Base-by-base conservation (phyloP, 2,113 vertebrate species). In the Poicephalus gulielmi region DNA sequence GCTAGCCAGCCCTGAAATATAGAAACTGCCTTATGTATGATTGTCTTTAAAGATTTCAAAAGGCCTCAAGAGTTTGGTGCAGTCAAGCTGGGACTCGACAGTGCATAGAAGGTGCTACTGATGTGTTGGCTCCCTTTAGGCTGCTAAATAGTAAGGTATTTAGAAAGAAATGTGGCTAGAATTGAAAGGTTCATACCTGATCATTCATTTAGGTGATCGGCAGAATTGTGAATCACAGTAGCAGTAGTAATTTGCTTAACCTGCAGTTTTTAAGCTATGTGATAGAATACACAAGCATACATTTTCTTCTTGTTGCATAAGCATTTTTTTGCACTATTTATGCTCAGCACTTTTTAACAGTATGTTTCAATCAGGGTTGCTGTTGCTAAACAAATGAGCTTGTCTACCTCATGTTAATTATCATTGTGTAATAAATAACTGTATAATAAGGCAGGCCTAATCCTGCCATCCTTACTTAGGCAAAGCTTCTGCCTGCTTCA, bases 21-120 rank as follows among this genome's bases (percentile, higher is more conserved):
- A 97, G 96, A 97, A 97, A 94, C 94, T 97, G 96, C 97, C 96
- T 97, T 95, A 97, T 97, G 95, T 98, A 69, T 97, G 97, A 98
- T 96, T 98, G 97, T 98, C 97, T 98, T 98, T 98, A 98, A 98
- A 97, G 97, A 98, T 98, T 98, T 98, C 97, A 98, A 98, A 97
- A 98, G 97, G 91, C 94, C 91, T 96, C 83, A n/a, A n/a, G 96
- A 98, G 97, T 98, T 97, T 98, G 97, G 97, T 96, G 96, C 94
- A 92, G 83, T 98, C 98, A 98, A 98, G 97, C 98, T 98, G 98
- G 95, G 98, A 98, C 68, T 95, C 94, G 71, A 97, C 98, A 97
- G 98, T 66, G 91, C 97, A 97, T 97, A 97, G 98, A 98, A 98
- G 96, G 95, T 92, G 19, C 96, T 97, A 97, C 97, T 98, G 97